phyloP scores from a whole-genome alignment of 2,888 invertebrate genomes.

The Pasiphila rectangulata region DNA sequence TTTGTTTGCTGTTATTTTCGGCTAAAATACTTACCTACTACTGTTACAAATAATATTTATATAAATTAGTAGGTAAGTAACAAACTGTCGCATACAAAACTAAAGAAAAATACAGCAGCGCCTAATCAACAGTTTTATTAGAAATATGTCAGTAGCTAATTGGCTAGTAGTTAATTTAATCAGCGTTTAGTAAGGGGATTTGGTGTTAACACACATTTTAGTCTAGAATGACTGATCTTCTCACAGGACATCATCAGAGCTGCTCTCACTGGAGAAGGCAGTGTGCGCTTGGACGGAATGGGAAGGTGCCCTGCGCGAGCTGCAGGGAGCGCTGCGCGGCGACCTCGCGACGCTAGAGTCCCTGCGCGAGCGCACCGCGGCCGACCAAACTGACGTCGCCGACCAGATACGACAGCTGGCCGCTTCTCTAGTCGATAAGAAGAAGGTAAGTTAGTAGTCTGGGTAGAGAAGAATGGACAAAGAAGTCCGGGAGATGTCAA shows the following conservation, averaged over 20 bases:
- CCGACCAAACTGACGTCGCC: slow-evolving; percentile 80
- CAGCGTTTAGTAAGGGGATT: too few species aligned
- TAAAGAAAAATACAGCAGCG: too few species aligned
- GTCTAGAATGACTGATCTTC: too few species aligned
- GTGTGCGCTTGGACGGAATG: slow-evolving; percentile 88
- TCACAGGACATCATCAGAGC: slow-evolving; percentile 85
- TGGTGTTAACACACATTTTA: too few species aligned
- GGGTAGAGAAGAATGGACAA: too few species aligned
- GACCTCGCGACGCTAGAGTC: slow-evolving; percentile 78
- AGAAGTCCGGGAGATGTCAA: too few species aligned
- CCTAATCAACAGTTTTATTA: too few species aligned
- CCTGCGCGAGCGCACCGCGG: slow-evolving; percentile 81
- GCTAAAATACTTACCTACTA: neutral
- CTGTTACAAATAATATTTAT: neutral
- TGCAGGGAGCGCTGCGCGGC: slow-evolving; percentile 87
- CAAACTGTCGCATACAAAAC: too few species aligned
- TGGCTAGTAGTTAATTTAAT: too few species aligned
- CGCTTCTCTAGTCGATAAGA: slow-evolving; percentile 80
- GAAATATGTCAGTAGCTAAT: too few species aligned
- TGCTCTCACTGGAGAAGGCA: slow-evolving; percentile 86
- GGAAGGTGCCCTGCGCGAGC: slow-evolving; percentile 87
- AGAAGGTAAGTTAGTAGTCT: slow-evolving; percentile 32
- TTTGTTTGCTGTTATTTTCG: slow-evolving; percentile 38
- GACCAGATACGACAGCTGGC: slow-evolving; percentile 80
- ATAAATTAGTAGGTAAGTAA: too few species aligned